These are phyloP conservation scores for Ypsolopha scabrella DNA, from an alignment of 2,888 invertebrate species.

Conservation along the genomic window DNA sequence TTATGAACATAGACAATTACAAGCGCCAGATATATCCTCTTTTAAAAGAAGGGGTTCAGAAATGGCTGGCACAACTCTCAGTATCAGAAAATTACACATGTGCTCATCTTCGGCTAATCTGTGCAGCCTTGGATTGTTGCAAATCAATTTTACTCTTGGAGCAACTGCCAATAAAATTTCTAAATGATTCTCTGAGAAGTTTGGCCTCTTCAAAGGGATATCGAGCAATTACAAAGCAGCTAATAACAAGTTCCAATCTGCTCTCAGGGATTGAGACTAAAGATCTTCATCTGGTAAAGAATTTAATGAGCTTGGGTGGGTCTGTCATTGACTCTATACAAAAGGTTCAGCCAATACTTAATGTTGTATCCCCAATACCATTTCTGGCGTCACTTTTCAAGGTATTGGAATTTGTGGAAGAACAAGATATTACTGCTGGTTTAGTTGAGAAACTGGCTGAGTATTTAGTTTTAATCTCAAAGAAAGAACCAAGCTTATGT, in stretches of 20 bases:
- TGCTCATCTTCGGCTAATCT: conserved; percentile 46
- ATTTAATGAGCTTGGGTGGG: conserved; percentile 40
- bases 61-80: conserved; percentile 60
- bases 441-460: conserved; percentile 42
- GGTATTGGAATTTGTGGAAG: conserved; percentile 32
- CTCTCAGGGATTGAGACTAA: conserved; percentile 43
- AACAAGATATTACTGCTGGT: conserved; percentile 35
- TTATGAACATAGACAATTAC: conserved; percentile 25
- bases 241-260: conserved; percentile 48
- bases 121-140: conserved; percentile 47
- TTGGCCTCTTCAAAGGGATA: conserved; percentile 59
- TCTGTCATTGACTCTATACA: conserved; percentile 37
- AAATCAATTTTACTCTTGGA: conserved; percentile 36
- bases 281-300: conserved; percentile 38
- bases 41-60: conserved; percentile 48
- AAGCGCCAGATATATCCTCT: conserved; percentile 48
- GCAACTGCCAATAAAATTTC: conserved; percentile 30
- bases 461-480: conserved; percentile 54
- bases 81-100: conserved; percentile 48
- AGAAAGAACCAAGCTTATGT: conserved; percentile 42
- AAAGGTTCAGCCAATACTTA: conserved; percentile 49
- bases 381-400: conserved; percentile 50
- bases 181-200: conserved; percentile 33
- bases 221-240: conserved; percentile 28
- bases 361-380: conserved; percentile 42